Base-by-base conservation (phyloP, 2,113 vertebrate species). In the Tinamus guttatus region DNA sequence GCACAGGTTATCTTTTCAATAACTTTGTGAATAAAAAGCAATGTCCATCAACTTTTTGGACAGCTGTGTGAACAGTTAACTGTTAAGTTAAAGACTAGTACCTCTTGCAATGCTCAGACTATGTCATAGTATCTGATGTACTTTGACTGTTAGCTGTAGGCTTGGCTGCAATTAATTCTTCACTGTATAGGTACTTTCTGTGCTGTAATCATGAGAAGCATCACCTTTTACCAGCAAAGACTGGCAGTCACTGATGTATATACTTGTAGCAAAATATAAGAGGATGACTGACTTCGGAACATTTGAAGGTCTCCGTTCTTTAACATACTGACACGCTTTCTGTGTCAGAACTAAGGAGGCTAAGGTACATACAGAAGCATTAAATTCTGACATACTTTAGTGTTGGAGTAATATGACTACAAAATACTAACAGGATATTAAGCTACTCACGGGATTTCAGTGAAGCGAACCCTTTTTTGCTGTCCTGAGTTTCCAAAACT, bases 401-500 rank as follows among this genome's bases (percentile, higher is more conserved):
- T 32, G 24, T 34, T 69, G 45, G 9, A 16, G 45, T 25, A 54
- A 54, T 54, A 52, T 13, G 51, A 52, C 24, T 11, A 59, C 21
- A 69, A 75, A 93, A 85, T 43, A 2, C 18, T 69, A 83, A n/a
- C 28, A 82, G 22, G 13, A 43, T 38, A 58, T 88, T 41, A 56
- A 70, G 45, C 8, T 79, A 87, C 21, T 40, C 30, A 25, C 2
- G 1, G 14, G 9, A 75, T 75, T 90, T 85, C 41, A 87, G 5
- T 1, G 0, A 85, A 70, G 14, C 19, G 16, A 45, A 1, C 17
- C 17, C 14, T 51, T 2, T 21, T 91, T 85, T 58, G 4, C 43
- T 40, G 22, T 65, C 21, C 43, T 36, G 20, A 60, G 14, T 34
- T 14, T n/a, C 56, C 70, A 60, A 77, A 86, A 93, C 65, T 47